Conservation (phyloP, 2,888 invertebrate genomes). For the Diadegma fenestrale region DNA sequence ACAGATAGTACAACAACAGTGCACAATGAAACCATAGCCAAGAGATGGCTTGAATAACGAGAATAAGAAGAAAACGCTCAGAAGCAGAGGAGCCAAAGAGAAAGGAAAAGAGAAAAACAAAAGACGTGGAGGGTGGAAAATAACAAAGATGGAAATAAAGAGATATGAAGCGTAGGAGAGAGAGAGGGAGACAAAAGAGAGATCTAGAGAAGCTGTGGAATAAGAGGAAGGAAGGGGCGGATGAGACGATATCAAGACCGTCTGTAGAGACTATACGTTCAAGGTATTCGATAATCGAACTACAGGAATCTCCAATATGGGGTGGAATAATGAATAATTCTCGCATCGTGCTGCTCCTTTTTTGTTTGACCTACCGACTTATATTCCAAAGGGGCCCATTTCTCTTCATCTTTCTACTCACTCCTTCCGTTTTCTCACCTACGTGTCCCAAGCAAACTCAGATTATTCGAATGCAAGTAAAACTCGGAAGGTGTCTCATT, state of each 20-base stretch:
- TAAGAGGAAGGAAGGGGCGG: constrained; percentile 47
- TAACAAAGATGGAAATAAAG: not conserved
- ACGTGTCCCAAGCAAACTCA: constrained; percentile 24
- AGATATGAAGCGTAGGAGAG: not conserved
- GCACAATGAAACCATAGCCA: constrained; percentile 8
- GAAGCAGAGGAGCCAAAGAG: not conserved
- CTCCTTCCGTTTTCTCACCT: not conserved
- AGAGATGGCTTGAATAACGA: constrained; percentile 42
- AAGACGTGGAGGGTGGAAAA: not conserved
- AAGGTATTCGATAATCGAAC: constrained; percentile 77
- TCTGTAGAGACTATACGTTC: constrained; percentile 37
- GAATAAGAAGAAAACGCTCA: constrained; percentile 38
- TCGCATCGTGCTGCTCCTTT: constrained; percentile 65
- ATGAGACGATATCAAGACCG: constrained; percentile 49
- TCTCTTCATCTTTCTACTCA: not conserved
- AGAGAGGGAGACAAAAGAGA: constrained; percentile 8
- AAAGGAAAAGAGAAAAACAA: constrained; percentile 12
- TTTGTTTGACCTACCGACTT: constrained; percentile 63
- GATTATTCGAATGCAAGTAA: constrained; percentile 59
- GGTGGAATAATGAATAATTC: constrained; percentile 73
- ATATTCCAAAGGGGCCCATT: constrained; percentile 43
- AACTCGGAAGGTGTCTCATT: constrained; percentile 23
- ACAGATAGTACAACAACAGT: constrained; percentile 10
- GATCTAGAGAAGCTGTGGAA: constrained; percentile 40
- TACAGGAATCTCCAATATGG: constrained; percentile 77